Conservation (phyloP, 2,888 invertebrate genomes). For the Erpobdella octoculata region DNA sequence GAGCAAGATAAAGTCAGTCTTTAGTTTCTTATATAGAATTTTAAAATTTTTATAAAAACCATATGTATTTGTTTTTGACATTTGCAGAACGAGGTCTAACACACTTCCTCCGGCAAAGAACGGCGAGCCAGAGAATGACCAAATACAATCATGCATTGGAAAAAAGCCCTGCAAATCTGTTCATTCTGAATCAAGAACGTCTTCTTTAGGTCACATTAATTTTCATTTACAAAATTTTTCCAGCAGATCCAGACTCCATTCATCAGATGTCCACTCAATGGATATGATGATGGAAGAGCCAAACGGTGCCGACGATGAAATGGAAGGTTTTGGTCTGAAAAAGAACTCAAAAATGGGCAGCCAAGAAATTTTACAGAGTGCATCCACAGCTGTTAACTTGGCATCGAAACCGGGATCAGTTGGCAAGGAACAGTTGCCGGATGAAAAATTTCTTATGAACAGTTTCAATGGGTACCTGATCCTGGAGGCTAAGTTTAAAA, state of each 20-base stretch:
- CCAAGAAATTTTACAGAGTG: not conserved
- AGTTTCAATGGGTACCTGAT: constrained; percentile 44
- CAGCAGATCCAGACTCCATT: constrained; percentile 5
- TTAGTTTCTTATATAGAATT: too few relatives aligned
- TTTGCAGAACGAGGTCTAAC: not conserved
- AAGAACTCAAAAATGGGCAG: not conserved
- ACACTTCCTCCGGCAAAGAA: not conserved
- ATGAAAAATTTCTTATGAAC: constrained; percentile 9
- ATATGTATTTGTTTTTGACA: not conserved
- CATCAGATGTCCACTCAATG: not conserved
- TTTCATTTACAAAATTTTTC: not conserved
- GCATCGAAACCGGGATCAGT: not conserved
- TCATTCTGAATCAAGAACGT: not conserved
- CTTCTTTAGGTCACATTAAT: not conserved
- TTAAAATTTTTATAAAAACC: not conserved
- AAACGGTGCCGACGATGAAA: not conserved
- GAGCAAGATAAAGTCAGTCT: not conserved
- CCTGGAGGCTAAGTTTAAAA: constrained; percentile 55
- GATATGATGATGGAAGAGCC: not conserved
- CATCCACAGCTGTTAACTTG: not conserved
- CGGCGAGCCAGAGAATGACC: not conserved
- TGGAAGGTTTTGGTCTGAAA: not conserved
- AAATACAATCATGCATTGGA: not conserved
- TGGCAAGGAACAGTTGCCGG: not conserved
- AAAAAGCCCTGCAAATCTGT: not conserved